These are phyloP conservation scores for Latrodectus hesperus DNA, from an alignment of 2,888 invertebrate genomes.

Conservation along the genomic window DNA sequence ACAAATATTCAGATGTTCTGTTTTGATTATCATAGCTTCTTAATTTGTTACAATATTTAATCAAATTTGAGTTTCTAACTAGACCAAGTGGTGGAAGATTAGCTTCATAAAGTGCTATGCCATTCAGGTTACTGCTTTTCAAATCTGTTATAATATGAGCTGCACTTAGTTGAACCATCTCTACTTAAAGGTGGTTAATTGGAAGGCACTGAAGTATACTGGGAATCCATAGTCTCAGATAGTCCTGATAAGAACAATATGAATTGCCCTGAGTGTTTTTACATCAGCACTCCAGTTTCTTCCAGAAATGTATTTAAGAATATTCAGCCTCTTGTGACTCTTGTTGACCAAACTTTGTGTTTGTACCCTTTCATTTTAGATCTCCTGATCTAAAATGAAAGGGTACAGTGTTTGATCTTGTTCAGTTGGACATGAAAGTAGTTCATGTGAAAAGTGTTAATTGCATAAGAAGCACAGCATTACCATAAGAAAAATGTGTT, in stretches of 20 bases:
- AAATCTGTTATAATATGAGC: neutral
- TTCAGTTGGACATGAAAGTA: no score
- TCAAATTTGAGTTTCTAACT: neutral
- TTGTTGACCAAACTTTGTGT: neutral
- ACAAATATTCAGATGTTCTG: no score
- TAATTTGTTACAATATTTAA: no score
- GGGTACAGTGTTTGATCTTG: no score
- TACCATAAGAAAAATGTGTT: no score
- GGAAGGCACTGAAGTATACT: neutral
- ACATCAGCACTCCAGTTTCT: constrained; percentile 6
- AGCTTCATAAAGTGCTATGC: neutral
- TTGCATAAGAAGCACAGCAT: no score
- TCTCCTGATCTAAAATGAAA: neutral
- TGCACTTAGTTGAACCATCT: neutral
- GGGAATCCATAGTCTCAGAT: constrained; percentile 9
- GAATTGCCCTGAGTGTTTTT: neutral
- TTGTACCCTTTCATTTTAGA: no score
- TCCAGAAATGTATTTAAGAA: constrained; percentile 22
- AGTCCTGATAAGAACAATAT: neutral
- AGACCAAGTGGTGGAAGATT: neutral
- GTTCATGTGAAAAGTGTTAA: no score
- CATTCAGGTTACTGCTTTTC: neutral
- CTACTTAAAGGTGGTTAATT: neutral
- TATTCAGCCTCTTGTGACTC: neutral
- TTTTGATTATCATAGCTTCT: no score